These are phyloP conservation scores for Deilephila porcellus DNA, from an alignment of 2,888 invertebrate genomes.

Conservation along the genomic window DNA sequence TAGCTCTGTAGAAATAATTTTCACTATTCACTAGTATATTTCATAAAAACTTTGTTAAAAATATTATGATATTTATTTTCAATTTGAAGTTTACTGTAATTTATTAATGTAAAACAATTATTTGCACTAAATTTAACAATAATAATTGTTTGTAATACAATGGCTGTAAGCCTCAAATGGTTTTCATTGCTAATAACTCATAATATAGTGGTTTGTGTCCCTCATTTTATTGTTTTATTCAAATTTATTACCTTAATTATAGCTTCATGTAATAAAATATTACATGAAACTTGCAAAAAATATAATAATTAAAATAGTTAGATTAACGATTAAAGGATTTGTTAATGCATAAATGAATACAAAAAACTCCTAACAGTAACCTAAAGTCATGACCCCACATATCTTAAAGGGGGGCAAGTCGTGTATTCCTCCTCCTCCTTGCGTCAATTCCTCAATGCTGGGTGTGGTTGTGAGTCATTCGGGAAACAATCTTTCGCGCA, in stretches of 20 bases:
- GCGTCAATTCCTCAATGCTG: too few relatives aligned
- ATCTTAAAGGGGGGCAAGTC: too few relatives aligned
- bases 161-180: background rate
- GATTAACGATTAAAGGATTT: too few relatives aligned
- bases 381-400: too few relatives aligned
- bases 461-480: too few relatives aligned
- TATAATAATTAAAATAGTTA: too few relatives aligned
- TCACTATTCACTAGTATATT: background rate
- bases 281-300: too few relatives aligned
- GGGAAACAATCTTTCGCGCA: too few relatives aligned
- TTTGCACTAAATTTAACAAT: conserved; percentile 5
- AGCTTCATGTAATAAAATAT: background rate
- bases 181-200: conserved; percentile 11
- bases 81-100: background rate
- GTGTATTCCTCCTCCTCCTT: too few relatives aligned
- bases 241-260: conserved; percentile 1
- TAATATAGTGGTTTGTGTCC: conserved; percentile 2
- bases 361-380: too few relatives aligned
- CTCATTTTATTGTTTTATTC: conserved; percentile 10
- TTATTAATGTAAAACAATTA: background rate
- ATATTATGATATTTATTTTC: background rate
- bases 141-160: conserved; percentile 12
- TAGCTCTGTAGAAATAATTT: too few relatives aligned
- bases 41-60: background rate
- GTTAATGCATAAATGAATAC: too few relatives aligned